A percentile compares a stretch with the other conserved stretches of the same genome.
Evolutionary conservation across 1,140 invertebrate genomes (phyloP).

Genomic region (Philaenus spumarius): DNA sequence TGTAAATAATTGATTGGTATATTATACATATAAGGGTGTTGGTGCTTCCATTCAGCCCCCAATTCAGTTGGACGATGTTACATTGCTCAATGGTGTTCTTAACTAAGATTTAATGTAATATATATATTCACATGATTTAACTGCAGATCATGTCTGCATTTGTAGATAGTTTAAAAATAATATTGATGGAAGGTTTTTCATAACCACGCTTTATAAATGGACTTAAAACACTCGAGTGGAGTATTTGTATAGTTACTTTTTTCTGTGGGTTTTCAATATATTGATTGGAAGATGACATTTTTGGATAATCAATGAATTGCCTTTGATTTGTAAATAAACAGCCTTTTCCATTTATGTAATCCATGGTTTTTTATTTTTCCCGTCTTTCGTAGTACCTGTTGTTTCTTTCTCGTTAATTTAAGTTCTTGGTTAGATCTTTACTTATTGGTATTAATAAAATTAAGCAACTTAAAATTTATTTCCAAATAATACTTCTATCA

Average conservation of each 20-base stretch:
- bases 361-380: neutral
- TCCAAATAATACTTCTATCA: too few relatives aligned
- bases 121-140: neutral
- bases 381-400: too few relatives aligned
- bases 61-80: neutral
- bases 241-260: neutral
- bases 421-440: too few relatives aligned
- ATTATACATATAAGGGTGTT: neutral
- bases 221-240: neutral
- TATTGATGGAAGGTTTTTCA: neutral
- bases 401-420: too few relatives aligned
- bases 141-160: neutral
- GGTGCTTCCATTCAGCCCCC: neutral
- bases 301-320: neutral
- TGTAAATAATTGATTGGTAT: too few relatives aligned
- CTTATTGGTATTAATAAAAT: too few relatives aligned
- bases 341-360: conserved; percentile 1
- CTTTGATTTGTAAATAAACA: conserved; percentile 1
- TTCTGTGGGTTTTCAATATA: neutral
- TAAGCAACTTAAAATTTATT: too few relatives aligned
- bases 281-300: neutral
- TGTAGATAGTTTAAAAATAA: neutral
- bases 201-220: neutral
- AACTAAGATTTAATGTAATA: neutral
- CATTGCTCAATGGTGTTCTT: neutral